These are phyloP conservation scores for Takifugu flavidus DNA, from an alignment of 2,113 vertebrate genomes.

Conservation along the genomic window DNA sequence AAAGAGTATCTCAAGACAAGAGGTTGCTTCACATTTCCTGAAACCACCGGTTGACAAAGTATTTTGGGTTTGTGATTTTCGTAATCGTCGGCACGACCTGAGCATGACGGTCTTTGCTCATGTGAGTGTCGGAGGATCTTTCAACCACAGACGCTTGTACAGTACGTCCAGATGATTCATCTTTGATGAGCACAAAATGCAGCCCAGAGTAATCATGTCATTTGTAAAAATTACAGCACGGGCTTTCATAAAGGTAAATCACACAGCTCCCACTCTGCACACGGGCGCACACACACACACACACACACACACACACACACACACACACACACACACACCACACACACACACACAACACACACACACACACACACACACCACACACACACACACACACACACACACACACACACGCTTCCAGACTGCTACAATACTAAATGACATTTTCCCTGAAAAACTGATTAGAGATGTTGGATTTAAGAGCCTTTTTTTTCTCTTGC, in stretches of 20 bases:
- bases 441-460: not conserved
- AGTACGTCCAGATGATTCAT: slow-evolving; percentile 2
- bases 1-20: slow-evolving; percentile 23
- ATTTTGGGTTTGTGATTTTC: too few relatives aligned
- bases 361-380: not conserved
- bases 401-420: not conserved
- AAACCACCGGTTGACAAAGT: too few relatives aligned
- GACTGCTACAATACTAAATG: slow-evolving; percentile 17
- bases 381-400: not conserved
- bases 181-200: not conserved
- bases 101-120: too few relatives aligned
- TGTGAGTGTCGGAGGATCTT: too few relatives aligned
- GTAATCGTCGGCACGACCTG: too few relatives aligned
- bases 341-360: too few relatives aligned
- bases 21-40: not conserved
- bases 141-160: too few relatives aligned
- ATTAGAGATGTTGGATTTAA: slow-evolving; percentile 9
- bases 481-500: slow-evolving; percentile 20
- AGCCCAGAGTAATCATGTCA: slow-evolving; percentile 9
- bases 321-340: too few relatives aligned
- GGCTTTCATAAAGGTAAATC: too few relatives aligned
- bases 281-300: slow-evolving; percentile 1
- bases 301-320: slow-evolving; percentile 6
- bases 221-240: slow-evolving; percentile 24
- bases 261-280: not conserved